Evolutionary conservation across 2,888 invertebrate genomes (phyloP), one percentile per base, ranked within the genome.

Genomic region (Melinaea marsaeus): DNA sequence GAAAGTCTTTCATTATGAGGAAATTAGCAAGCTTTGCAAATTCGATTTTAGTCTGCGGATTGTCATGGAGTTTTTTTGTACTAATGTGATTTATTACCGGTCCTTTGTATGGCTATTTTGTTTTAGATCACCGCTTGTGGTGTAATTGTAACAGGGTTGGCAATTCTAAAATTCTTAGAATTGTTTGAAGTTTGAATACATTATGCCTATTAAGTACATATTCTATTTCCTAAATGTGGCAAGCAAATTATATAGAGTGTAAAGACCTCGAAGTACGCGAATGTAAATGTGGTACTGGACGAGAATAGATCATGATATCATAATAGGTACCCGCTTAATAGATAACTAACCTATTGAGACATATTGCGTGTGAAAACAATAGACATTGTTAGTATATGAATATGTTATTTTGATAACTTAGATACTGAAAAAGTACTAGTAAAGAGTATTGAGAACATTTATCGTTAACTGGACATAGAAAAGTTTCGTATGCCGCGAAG

Each of bases 281-380:
- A 81, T 81, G 78, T 76, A 79, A 79, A 81, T 79, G 75, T 79
- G 78, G 78, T 78, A 79, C 72, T 71, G 75, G 79, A 82, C 77
- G 77, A 76, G 77, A 88, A 88, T 89, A 89, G 86, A 86, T 75
- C 75, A 74, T 88, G 86, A 88, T 84, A 84, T 88, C 86, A 88
- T 84, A 82, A 79, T 76, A 80, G 79, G 75, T 79, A 77, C 78
- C 69, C 75, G 72, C 76, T 77, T 76, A 78, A 80, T 79, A 76
- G 77, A 78, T 78, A 79, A 74, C 58, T 67, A 74, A 76, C 70
- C 69, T 75, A 74, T 71, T 73, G 71, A 74, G 69, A 75, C 69
- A 74, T 62, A n/a, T 59, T 65, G 60, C 60, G 51, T 46, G 4
- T 37, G 13, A 33, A 55, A 55, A 55, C 56, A 64, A 33, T 58